Evolutionary conservation across 2,113 vertebrate genomes (phyloP).

Genomic region (Micronisus gabar): DNA sequence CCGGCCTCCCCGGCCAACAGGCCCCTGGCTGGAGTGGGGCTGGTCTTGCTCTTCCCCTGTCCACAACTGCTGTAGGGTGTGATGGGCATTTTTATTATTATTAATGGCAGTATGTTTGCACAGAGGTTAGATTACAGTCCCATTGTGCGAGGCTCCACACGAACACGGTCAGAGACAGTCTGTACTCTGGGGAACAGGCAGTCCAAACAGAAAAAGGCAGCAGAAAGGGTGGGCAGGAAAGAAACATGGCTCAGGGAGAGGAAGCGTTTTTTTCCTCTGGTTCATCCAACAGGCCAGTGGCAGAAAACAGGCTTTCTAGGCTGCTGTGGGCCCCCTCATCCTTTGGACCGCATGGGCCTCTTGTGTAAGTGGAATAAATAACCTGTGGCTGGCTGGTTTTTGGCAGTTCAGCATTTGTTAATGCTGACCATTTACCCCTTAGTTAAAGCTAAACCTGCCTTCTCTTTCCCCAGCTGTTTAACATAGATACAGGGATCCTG

Average conservation of each 20-base stretch:
- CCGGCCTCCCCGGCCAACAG: not conserved
- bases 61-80: not conserved
- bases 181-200: slow-evolving; percentile 5
- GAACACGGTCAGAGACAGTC: not conserved
- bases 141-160: slow-evolving; percentile 22
- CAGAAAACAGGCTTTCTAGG: not conserved
- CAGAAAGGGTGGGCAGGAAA: not conserved
- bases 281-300: not conserved
- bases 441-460: slow-evolving; percentile 63
- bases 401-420: slow-evolving; percentile 55
- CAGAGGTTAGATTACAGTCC: slow-evolving; percentile 15
- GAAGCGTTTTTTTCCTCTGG: not conserved
- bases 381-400: slow-evolving; percentile 5
- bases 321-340: not conserved
- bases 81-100: slow-evolving; percentile 38
- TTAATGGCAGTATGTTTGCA: slow-evolving; percentile 6
- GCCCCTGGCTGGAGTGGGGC: not conserved
- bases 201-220: not conserved
- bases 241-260: not conserved
- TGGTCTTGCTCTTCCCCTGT: not conserved
- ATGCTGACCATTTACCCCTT: slow-evolving; percentile 42
- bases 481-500: not conserved
- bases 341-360: not conserved
- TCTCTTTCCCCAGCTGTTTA: not conserved
- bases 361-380: slow-evolving; percentile 39